Evolutionary conservation across 2,113 vertebrate species (phyloP).

Genomic region (Hippocampus comes): DNA sequence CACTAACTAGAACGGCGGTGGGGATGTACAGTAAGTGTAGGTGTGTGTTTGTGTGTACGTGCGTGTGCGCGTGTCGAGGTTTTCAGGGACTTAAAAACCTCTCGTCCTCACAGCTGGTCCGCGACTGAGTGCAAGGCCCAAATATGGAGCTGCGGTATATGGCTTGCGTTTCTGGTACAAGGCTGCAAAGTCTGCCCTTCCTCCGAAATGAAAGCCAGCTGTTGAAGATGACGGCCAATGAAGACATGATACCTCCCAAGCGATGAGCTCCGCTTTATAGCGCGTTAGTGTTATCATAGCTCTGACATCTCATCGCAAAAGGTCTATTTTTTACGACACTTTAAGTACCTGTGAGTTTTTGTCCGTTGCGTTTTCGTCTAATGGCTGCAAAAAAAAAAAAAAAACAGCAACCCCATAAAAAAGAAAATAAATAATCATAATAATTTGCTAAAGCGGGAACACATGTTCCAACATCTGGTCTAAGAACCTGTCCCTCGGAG

Average conservation of each 20-base stretch:
- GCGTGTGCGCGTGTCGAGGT: conserved; percentile 33
- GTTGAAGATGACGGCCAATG: conserved; percentile 35
- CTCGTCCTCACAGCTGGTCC: conserved; percentile 59
- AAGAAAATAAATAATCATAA: not conserved
- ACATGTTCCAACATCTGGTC: conserved; percentile 10
- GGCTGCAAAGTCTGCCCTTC: conserved; percentile 41
- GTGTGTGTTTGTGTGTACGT: conserved; percentile 46
- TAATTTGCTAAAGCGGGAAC: conserved; percentile 13
- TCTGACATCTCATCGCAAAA: not conserved
- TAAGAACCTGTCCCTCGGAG: conserved; percentile 9
- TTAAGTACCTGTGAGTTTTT: not conserved
- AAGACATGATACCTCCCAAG: conserved; percentile 18
- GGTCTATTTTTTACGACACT: conserved; percentile 1
- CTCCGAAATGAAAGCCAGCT: conserved; percentile 52
- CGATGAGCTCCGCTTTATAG: conserved; percentile 15
- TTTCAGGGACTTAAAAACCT: conserved; percentile 50
- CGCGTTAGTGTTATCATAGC: not conserved
- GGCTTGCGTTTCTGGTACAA: conserved; percentile 56
- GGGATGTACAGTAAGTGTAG: conserved; percentile 40
- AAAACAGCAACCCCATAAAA: conserved; percentile 9
- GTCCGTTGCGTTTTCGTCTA: conserved; percentile 1
- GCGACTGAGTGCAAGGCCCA: conserved; percentile 52
- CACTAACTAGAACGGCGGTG: conserved; percentile 45
- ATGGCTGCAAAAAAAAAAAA: conserved; percentile 10
- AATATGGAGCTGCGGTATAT: conserved; percentile 62